Conservation (phyloP, 2,797 vertebrate genomes). For the Pygocentrus nattereri region DNA sequence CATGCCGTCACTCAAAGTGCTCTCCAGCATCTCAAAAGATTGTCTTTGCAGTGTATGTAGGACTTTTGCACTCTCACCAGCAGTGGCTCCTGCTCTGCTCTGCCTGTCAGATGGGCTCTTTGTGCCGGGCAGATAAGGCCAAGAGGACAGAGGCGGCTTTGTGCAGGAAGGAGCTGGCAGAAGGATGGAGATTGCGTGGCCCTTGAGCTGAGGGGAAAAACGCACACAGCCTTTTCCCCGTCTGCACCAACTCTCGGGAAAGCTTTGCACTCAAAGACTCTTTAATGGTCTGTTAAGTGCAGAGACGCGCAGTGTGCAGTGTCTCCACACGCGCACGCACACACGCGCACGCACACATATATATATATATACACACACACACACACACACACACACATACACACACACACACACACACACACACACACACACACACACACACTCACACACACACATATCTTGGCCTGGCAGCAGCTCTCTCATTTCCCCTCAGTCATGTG, state of each 20-base stretch:
- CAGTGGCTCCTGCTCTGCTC: conserved; percentile 30
- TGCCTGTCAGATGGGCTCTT: conserved; percentile 44
- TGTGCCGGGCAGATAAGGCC: conserved; percentile 27
- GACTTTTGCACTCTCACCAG: conserved; percentile 6
- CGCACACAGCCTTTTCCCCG: neutral
- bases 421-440: neutral
- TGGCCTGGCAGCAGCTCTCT: conserved; percentile 15
- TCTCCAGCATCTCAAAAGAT: conserved; percentile 7
- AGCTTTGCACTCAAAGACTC: neutral
- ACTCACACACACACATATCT: neutral
- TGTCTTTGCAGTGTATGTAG: neutral
- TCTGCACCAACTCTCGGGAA: neutral
- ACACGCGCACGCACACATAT: neutral
- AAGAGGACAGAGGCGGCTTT: conserved; percentile 45
- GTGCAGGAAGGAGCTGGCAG: conserved; percentile 22
- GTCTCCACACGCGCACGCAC: neutral
- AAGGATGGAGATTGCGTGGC: conserved; percentile 10
- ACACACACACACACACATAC: conserved; percentile 8
- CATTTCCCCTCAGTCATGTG: conserved; percentile 33
- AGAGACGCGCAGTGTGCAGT: neutral
- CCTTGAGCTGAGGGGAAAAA: conserved; percentile 1
- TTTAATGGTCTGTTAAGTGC: conserved; percentile 8
- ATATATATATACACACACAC: no score
- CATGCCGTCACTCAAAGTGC: neutral
- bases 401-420: neutral